Evolutionary conservation across 2,113 vertebrate species (phyloP), one percentile per base, ranked within the genome.

Genomic region (Upupa epops): DNA sequence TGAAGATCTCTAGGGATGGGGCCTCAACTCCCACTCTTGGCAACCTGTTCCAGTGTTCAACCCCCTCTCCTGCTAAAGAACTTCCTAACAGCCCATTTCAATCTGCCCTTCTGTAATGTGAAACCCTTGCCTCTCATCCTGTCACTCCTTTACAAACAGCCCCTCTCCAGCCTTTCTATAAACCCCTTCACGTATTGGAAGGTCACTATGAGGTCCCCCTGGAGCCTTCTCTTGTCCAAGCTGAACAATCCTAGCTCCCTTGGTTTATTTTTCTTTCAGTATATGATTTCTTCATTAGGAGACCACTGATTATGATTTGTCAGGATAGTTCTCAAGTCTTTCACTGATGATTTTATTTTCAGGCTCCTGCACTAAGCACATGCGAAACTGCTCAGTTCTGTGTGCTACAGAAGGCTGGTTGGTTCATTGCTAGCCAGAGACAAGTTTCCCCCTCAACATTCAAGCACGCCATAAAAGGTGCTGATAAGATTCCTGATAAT

Each of bases 351-450:
- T 40, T 86, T 80, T 36, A n/a, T 73, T 69, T 51, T 45, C 36
- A 73, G 55, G 12, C 29, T 61, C 11, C 36, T 55, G 36, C 55
- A 19, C 22, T 10, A 16, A 37, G 20, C 34, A 34, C 17, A 4
- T 8, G 8, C 59, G 59, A 34, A 61, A 28, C 4, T 24, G 11
- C 31, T 56, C 4, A 0, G 17, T 60, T 72, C 18, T 0, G 1
- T 13, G 32, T 11, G 54, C 26, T 28, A 11, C 13, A 22, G n/a
- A n/a, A n/a, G n/a, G 48, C 26, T 15, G 3, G 42, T 29, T 76
- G n/a, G 8, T 15, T 59, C 37, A 26, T 74, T 54, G 28, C 18
- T 48, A 56, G 61, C 22, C 40, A 52, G 9, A 72, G 52, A 16
- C 20, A 31, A 46, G 25, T 14, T 83, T 86, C 20, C 48, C 3